Conservation (phyloP, 1,140 invertebrate species). For the Caerostris extrusa region DNA sequence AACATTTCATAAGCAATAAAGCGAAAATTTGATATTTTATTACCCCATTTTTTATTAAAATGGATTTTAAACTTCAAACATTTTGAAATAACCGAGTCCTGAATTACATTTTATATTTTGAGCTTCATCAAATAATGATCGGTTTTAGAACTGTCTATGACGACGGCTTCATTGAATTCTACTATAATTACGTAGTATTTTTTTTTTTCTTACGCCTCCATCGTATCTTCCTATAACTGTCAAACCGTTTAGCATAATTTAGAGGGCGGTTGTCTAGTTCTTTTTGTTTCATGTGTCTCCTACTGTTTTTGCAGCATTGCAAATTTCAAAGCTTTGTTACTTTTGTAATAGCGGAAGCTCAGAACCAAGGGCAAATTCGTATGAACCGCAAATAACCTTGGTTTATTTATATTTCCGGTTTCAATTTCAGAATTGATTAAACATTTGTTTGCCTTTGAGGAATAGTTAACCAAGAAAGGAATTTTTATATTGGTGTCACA, state of each 20-base stretch:
- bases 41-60: no score
- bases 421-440: neutral
- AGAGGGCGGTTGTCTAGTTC: neutral
- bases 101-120: no score
- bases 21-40: no score
- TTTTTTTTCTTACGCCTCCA: neutral
- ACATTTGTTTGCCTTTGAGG: neutral
- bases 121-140: no score
- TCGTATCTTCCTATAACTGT: neutral
- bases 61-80: no score
- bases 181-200: neutral
- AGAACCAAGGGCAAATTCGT: neutral
- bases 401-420: neutral
- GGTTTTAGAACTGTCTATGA: no score
- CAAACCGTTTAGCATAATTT: neutral
- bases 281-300: neutral
- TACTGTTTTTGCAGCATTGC: neutral
- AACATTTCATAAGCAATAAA: no score
- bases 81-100: no score
- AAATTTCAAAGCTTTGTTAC: conserved; percentile 4
- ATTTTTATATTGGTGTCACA: no score
- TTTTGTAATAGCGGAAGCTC: neutral
- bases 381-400: conserved; percentile 5
- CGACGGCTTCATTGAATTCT: neutral
- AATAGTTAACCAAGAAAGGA: no score